Evolutionary conservation across 2,113 vertebrate species (phyloP).

Genomic region (Astur gentilis): DNA sequence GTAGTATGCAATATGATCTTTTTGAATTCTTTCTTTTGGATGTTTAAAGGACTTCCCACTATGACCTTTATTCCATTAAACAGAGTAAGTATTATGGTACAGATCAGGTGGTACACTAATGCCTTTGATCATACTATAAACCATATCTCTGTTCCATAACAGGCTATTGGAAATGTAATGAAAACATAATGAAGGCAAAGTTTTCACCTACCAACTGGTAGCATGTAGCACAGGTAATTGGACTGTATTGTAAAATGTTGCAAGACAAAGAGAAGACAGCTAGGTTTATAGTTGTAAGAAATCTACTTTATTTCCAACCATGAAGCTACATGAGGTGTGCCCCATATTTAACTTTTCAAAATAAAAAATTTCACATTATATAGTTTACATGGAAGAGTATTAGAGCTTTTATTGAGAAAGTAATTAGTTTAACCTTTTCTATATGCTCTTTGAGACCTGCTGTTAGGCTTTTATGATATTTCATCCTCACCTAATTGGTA

Average conservation of each 20-base stretch:
- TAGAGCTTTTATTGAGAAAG: background rate
- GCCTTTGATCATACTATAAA: constrained; percentile 50
- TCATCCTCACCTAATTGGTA: background rate
- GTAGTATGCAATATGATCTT: background rate
- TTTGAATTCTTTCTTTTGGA: background rate
- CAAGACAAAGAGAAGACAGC: background rate
- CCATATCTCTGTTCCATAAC: constrained; percentile 11
- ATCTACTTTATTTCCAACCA: background rate
- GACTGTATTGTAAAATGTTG: background rate
- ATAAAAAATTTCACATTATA: background rate
- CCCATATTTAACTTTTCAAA: background rate
- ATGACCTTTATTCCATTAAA: constrained; percentile 24
- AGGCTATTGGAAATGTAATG: constrained; percentile 46
- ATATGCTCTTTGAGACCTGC: background rate
- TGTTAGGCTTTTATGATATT: background rate
- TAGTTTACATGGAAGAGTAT: background rate
- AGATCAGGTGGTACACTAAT: constrained; percentile 25
- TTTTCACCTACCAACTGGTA: constrained; percentile 50
- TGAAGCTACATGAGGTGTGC: background rate
- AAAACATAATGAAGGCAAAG: constrained; percentile 47
- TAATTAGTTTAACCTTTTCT: background rate
- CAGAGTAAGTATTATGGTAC: constrained; percentile 16
- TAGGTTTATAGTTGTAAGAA: background rate
- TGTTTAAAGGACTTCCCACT: constrained; percentile 46
- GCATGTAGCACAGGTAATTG: background rate